Evolutionary conservation across 2,797 vertebrate species (phyloP), one percentile per base, ranked within the genome.

Genomic region (Gymnodraco acuticeps): DNA sequence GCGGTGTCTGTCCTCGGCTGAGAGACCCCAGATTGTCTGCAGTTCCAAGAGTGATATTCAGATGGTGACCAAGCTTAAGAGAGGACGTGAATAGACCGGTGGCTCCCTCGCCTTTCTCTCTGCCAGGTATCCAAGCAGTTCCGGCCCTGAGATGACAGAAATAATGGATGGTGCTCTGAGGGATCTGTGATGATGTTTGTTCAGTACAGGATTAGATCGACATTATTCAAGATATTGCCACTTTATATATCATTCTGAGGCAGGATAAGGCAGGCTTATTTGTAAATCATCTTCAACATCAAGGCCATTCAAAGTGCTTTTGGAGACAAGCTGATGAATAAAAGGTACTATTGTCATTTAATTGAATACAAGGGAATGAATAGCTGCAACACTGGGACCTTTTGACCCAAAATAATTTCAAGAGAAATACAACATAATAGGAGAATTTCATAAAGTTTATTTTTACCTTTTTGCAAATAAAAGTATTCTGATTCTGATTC

Each of bases 1-100:
- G 47, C 74, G 77, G 82, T 60, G 85, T 93, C 83, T 89, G 82
- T 89, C 84, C 82, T 80, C 78, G 0, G 64, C 33, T 43, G 75
- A 88, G 87, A 86, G 82, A 79, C 80, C 85, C 87, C 83, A 81
- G 85, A 92, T 93, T 92, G 91, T 93, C 85, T 83, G 80, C 60
- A 51, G 80, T 90, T 90, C 83, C 83, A 93, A 92, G 88, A 88
- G 83, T 71, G 78, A 64, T 85, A 89, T 90, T 92, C 82, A 91
- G 87, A 88, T 83, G 84, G 83, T 77, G 84, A 62, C 79, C 52
- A 17, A 88, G 91, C 87, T 93, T 87, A 89, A 81, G 89, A 76
- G 82, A 42, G 47, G 84, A 88, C 88, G 6, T 67, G 93, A 95
- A 94, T 94, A 94, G 88, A 90, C 70, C 58, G 16, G 19, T 70